Base-by-base conservation (phyloP, 2,888 invertebrate species). In the Synanthedon andrenaeformis region DNA sequence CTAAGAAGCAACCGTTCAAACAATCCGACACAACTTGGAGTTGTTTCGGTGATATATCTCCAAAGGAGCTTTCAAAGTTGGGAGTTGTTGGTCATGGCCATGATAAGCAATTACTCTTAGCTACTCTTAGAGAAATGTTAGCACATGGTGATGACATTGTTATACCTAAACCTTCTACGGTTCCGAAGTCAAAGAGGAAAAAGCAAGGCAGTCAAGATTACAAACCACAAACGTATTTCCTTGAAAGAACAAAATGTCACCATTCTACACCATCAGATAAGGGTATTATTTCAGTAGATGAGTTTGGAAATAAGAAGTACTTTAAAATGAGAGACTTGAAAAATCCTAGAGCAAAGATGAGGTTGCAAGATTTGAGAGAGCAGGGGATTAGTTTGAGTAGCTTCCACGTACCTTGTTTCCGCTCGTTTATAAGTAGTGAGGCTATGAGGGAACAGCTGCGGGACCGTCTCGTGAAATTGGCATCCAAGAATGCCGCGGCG, bases 41-140 rank as follows among this genome's bases (percentile, higher is more conserved):
- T 65, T 86, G 86, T 62, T 86, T 86, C 52, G 84, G 80, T 2
- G 79, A 77, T 56, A 76, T 66, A 6, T 69, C 75, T 45, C 79
- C 82, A 3, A 71, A 61, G 57, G 58, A 69, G 11, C 63, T 87
- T 41, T 79, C 83, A 6, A 72, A 72, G 62, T 71, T 82, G 68
- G 86, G 86, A 11, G 82, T 86, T n/a, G 58, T 77, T 10, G 84
- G 86, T 11, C 86, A 86, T 52, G 85, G 86, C 1, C 71, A 74
- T 3, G 85, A 87, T 56, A 80, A 72, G 59, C 82, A 73, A 57
- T 53, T 81, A 53, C 64, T 87, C 42, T 53, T 73, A 35, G 58
- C 68, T 10, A 72, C 72, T 53, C 62, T 85, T 42, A 62, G 76
- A 54, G 65, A 72, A 12, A 67, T 85, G 69, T 45, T 76, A 55